These are phyloP conservation scores for Sturmia bella DNA, from an alignment of 2,888 invertebrate genomes.

Conservation along the genomic window DNA sequence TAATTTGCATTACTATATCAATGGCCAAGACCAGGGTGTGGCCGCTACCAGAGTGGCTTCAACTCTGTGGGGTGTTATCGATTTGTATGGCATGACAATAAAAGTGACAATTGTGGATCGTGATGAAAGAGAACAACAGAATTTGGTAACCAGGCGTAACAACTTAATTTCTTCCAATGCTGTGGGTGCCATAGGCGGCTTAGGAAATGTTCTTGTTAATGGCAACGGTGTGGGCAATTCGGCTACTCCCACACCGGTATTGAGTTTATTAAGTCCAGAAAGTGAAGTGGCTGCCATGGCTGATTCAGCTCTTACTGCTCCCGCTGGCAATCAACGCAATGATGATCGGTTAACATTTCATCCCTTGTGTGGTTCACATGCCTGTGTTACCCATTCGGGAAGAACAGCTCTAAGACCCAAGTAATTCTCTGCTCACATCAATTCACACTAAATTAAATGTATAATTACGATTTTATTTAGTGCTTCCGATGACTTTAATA, in stretches of 20 bases:
- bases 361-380: conserved; percentile 95
- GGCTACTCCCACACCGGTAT: conserved; percentile 75
- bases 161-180: conserved; percentile 82
- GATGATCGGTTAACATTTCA: conserved; percentile 93
- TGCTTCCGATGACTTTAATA: conserved; percentile 96
- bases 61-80: conserved; percentile 96
- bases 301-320: conserved; percentile 74
- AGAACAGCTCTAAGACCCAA: conserved; percentile 96
- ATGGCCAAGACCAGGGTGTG: conserved; percentile 95
- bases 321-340: conserved; percentile 76
- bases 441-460: not conserved
- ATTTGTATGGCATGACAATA: conserved; percentile 97
- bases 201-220: conserved; percentile 63
- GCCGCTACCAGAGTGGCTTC: conserved; percentile 91
- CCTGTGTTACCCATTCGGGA: conserved; percentile 94
- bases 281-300: conserved; percentile 75
- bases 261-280: conserved; percentile 80
- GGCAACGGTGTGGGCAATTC: conserved; percentile 69
- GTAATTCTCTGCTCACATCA: conserved; percentile 83
- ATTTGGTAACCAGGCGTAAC: conserved; percentile 87
- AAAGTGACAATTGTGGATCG: conserved; percentile 93
- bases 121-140: conserved; percentile 89
- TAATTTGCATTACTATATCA: conserved; percentile 95
- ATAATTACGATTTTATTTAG: conserved; percentile 79
- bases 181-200: conserved; percentile 58